Evolutionary conservation across 2,888 invertebrate genomes (phyloP), one percentile per base, ranked within the genome.

Genomic region (Amiota mariae): DNA sequence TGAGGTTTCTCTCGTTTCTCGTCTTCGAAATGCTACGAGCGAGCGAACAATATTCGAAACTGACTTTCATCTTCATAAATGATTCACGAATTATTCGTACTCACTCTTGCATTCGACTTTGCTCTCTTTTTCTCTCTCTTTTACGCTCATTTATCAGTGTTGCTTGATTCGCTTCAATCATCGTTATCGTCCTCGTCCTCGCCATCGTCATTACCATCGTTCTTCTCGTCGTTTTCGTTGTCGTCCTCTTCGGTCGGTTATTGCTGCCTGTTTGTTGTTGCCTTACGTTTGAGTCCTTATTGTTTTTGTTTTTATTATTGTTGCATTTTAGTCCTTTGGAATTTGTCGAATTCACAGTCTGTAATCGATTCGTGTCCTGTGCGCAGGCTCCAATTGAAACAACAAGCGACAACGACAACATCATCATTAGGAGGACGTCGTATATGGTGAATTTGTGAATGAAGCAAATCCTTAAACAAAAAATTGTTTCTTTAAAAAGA

Each of bases 1-100:
- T 36, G 36, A 36, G 54, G 13, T 13, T 54, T 54, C 54, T 15
- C 54, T 54, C 15, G 54, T 74, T 70, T 51, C 59, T 70, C 61
- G 56, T 61, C 57, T 10, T 48, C 61, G 49, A 64, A 72, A 67
- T 24, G 68, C 72, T 75, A 47, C 13, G 18, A 36, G 36, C 6
- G 36, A 36, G 36, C 20, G 15, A 15, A 8, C 18, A 54, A 9
- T 20, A 76, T 75, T 84, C 80, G 63, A 59, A 15, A 20, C 1
- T 59, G 15, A 20, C 20, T 4, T 48, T 36, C 15, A 9, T 59
- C 80, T 85, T 85, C 80, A 86, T 86, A 46, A 87, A 86, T 85
- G 82, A 86, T 87, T 87, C 78, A 86, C 85, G 86, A 86, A 86
- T 86, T 81, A 75, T 68, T 81, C 82, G 86, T 84, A 81, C 86